Base-by-base conservation (phyloP, 2,888 invertebrate species). In the Zygaena filipendulae region DNA sequence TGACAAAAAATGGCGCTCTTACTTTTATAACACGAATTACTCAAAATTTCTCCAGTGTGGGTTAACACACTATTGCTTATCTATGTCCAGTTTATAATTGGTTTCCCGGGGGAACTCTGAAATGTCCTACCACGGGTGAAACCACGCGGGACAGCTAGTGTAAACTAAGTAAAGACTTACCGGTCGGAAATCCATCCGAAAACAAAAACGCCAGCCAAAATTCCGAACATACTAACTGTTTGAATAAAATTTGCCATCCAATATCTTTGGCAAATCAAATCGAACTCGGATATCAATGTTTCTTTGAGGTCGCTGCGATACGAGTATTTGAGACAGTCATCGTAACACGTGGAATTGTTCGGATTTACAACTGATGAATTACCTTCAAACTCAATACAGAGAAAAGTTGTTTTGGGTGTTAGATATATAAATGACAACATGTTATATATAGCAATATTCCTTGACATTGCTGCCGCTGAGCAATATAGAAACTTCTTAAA, bases 111-210 rank as follows among this genome's bases (percentile, higher is more conserved):
- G n/a, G n/a, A n/a, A n/a, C n/a, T n/a, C n/a, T n/a, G n/a, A n/a
- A n/a, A n/a, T n/a, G n/a, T n/a, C n/a, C n/a, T n/a, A n/a, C n/a
- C n/a, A n/a, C n/a, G n/a, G n/a, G n/a, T n/a, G n/a, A n/a, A n/a
- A n/a, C n/a, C n/a, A n/a, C n/a, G n/a, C n/a, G n/a, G n/a, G n/a
- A n/a, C n/a, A n/a, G n/a, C n/a, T n/a, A n/a, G n/a, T n/a, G n/a
- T n/a, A n/a, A n/a, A n/a, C n/a, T n/a, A n/a, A n/a, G n/a, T n/a
- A n/a, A n/a, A n/a, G n/a, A n/a, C 3, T 32, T 36, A 66, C 69
- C 61, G 60, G 35, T 68, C 68, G 21, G 69, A 67, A 23, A 62
- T 32, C 67, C 67, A 69, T 13, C 69, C 66, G 35, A 59, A 54
- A 2, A 49, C 2, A n/a, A 45, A 43, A 9, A 54, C 47, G 1